Base-by-base conservation (phyloP, 2,113 vertebrate genomes). In the Anolis sagrei region DNA sequence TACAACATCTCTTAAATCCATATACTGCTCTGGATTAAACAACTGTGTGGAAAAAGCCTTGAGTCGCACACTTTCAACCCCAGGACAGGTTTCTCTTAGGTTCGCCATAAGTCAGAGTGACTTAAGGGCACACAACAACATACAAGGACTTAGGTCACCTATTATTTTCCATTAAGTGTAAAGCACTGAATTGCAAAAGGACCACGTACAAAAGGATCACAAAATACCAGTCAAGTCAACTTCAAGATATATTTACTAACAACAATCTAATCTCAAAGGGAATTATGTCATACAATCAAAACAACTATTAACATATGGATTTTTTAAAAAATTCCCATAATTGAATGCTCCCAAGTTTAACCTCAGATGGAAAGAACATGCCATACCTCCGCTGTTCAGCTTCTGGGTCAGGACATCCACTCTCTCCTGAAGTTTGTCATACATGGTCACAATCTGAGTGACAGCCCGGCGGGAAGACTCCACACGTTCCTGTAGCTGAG, bases 401-500 rank as follows among this genome's bases (percentile, higher is more conserved):
- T 96, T 97, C 21, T 95, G 91, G 13, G 95, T 93, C 18, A 97
- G 87, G 29, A 95, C 85, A 49, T 97, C 96, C 86, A 97, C 94
- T 36, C 95, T 95, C 83, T 96, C 96, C 93, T 97, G 98, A 36
- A 99, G 90, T 76, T 96, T 96, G 90, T 98, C 97, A 1, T 98
- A 99, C 79, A 98, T 97, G 0, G 97, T 97, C 61, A 97, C 96
- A 72, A 98, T 97, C 54, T 97, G 97, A 66, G 94, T 95, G 77
- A 98, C 97, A 62, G 98, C 98, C 86, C 97, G 97, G 34, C 96
- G 95, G 76, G 98, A 99, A 11, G 97, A 98, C 91, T 99, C 98
- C 79, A 99, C 97, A 2, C 97, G 96, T 87, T 98, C 98, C 94
- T 98, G 97, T 54, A 99, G 95, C 94, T 98, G 98, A 14, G 97